Base-by-base conservation (phyloP, 2,797 vertebrate genomes). In the Choloepus didactylus region DNA sequence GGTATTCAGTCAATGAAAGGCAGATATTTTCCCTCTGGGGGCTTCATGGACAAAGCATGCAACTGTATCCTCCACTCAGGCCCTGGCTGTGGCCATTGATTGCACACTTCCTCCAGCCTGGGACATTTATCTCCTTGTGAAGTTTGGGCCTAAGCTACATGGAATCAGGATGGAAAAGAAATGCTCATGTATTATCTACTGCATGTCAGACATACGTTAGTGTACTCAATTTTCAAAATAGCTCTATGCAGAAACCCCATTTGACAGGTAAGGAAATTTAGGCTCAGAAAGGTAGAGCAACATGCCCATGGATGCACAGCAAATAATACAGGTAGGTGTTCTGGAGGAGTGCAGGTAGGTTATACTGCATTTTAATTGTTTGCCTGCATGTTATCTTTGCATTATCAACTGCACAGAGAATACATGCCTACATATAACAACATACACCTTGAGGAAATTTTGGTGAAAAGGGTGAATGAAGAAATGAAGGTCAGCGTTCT, bases 181-280 rank as follows among this genome's bases (percentile, higher is more conserved):
- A 25, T 21, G 6, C 15, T 6, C 23, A 79, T 64, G 84, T 86
- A 25, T 90, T 31, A 56, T 67, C 18, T 60, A 77, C 9, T 41
- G 3, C 79, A 23, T 59, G 49, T 51, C 54, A 75, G 18, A 41
- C 3, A 56, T 2, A 59, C 5, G 67, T 44, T 25, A 41, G 25
- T 11, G 51, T 51, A 72, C 9, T 75, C 64, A 41, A 51, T 56
- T 93, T 72, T 75, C 31, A 92, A 75, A 95, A 69, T 51, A 80
- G 9, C 35, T 95, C 31, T 62, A 31, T 60, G 19, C 91, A 66
- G 21, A 70, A 91, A 81, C 41, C 46, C 35, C 18, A 64, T 54
- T 79, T 66, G 49, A 70, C 35, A 86, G 31, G 69, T 41, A 92
- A 72, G 44, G 23, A 73, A 76, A 91, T 73, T 77, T 59, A 44